Evolutionary conservation across 2,113 vertebrate species (phyloP).

Genomic region (Pandion haliaetus): DNA sequence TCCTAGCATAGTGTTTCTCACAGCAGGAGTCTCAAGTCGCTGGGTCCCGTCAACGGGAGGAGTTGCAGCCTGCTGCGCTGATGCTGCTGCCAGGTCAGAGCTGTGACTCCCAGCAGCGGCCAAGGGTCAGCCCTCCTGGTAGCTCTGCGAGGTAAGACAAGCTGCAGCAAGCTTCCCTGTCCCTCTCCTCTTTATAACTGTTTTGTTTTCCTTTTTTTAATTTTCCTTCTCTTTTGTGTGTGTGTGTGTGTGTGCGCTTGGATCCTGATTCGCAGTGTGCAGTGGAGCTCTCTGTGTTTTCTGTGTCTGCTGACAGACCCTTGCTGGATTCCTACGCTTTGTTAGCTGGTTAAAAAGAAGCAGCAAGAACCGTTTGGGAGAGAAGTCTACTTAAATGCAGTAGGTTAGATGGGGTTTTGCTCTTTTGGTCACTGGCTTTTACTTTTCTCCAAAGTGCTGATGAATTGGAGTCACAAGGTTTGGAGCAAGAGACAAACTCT

Average conservation of each 20-base stretch:
- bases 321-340: background rate
- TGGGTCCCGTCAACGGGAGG: background rate
- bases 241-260: too few relatives aligned
- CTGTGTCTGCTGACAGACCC: background rate
- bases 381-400: background rate
- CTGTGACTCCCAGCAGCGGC: background rate
- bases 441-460: background rate
- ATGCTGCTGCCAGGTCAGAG: background rate
- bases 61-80: background rate
- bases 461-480: background rate
- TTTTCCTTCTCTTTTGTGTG: too few relatives aligned
- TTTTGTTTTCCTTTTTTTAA: fast-evolving
- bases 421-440: background rate
- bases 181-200: background rate
- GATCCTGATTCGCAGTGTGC: fast-evolving
- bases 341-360: background rate
- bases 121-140: background rate
- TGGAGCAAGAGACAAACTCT: background rate
- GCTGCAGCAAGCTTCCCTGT: background rate
- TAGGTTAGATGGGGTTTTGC: background rate
- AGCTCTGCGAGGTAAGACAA: background rate
- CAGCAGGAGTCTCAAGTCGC: background rate
- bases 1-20: fast-evolving
- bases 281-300: background rate
- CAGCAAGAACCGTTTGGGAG: background rate